phyloP scores from a whole-genome alignment of 2,113 vertebrate genomes.

The Lasiurus borealis region DNA sequence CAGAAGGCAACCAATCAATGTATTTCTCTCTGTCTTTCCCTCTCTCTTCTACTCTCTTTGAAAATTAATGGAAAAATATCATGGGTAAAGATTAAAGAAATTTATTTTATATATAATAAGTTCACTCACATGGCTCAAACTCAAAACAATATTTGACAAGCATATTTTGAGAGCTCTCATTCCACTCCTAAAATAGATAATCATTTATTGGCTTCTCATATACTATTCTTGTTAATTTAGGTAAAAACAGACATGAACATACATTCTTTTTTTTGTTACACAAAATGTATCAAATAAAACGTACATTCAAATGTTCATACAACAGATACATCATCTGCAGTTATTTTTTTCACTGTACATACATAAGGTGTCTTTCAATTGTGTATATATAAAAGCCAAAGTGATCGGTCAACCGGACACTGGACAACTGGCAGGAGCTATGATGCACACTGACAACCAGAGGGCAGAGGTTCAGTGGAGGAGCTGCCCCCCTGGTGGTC shows the following conservation, averaged over 20 bases:
- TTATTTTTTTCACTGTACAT: not conserved
- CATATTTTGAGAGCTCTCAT: not conserved
- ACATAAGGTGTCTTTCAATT: not conserved
- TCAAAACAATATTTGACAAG: conserved; percentile 36
- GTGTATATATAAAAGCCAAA: not conserved
- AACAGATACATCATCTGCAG: not conserved
- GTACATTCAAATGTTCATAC: not conserved
- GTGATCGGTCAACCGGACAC: too few relatives aligned
- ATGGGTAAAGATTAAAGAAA: too few relatives aligned
- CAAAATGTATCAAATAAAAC: not conserved
- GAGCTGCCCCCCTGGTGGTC: too few relatives aligned
- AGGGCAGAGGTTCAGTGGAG: too few relatives aligned
- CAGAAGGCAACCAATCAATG: too few relatives aligned
- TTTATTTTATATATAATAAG: not conserved
- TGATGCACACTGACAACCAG: too few relatives aligned
- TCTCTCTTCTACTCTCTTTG: too few relatives aligned
- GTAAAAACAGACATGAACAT: not conserved
- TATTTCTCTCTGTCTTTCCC: too few relatives aligned
- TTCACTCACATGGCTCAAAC: conserved; percentile 18
- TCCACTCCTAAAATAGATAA: not conserved
- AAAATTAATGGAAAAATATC: too few relatives aligned
- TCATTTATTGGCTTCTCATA: conserved; percentile 2
- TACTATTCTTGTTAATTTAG: not conserved
- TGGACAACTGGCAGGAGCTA: too few relatives aligned
- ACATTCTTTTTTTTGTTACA: not conserved